These are phyloP conservation scores for Clarias fuscus DNA, from an alignment of 2,797 vertebrate genomes.

Conservation along the genomic window DNA sequence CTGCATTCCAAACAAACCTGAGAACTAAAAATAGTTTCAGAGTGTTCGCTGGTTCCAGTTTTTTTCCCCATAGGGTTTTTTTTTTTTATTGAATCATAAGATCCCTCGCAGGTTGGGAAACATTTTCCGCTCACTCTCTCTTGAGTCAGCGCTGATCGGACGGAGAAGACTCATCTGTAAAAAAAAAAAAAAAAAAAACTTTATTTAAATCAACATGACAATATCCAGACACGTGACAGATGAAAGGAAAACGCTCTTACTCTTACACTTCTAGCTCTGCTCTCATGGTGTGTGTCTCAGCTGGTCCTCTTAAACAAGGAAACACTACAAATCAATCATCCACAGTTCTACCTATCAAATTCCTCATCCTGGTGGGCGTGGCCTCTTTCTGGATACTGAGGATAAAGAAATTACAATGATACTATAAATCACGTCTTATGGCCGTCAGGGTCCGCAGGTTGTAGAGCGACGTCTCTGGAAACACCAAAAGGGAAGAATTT, in stretches of 20 bases:
- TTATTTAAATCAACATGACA: constrained; percentile 68
- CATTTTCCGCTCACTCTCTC: constrained; percentile 5
- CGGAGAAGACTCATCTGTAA: constrained; percentile 80
- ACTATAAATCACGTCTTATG: neutral
- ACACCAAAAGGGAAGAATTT: neutral
- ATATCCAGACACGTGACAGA: neutral
- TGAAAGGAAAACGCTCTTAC: neutral
- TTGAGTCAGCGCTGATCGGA: constrained; percentile 32
- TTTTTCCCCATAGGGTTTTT: neutral
- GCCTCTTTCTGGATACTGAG: neutral
- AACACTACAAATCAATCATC: neutral
- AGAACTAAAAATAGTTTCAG: constrained; percentile 10
- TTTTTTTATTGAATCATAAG: neutral
- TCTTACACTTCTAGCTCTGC: neutral
- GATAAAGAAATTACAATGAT: neutral
- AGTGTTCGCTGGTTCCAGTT: neutral
- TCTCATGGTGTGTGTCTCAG: neutral
- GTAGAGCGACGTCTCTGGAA: neutral
- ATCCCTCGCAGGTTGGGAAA: constrained; percentile 13
- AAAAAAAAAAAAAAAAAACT: constrained; percentile 55
- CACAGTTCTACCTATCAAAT: neutral
- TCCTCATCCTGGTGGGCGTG: neutral
- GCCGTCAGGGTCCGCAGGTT: neutral
- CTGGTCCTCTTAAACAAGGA: neutral
- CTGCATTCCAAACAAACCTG: constrained; percentile 1